Conservation (phyloP, 2,888 invertebrate species). For the Morpho helenor region DNA sequence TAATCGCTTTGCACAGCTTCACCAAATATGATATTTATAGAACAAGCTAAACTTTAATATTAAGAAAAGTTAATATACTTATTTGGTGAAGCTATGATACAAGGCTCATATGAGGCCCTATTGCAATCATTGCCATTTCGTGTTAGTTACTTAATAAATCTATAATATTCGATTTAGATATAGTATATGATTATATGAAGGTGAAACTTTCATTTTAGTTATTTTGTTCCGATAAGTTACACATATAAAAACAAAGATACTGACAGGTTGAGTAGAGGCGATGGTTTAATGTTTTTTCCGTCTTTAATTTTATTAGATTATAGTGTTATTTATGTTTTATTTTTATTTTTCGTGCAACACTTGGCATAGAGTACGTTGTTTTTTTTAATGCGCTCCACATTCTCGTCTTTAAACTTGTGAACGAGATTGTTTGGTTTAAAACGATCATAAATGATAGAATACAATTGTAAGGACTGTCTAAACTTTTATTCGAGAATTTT, state of each 20-base stretch:
- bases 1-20: not conserved
- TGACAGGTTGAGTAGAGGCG: constrained; percentile 1
- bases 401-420: too few species aligned
- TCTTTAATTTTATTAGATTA: constrained; percentile 20
- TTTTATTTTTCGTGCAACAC: constrained; percentile 50
- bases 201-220: constrained; percentile 45
- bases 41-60: not conserved
- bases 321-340: constrained; percentile 18
- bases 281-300: constrained; percentile 17
- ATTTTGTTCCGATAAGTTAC: constrained; percentile 2
- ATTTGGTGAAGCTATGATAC: constrained; percentile 12
- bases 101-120: constrained; percentile 9
- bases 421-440: too few species aligned
- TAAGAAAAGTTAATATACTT: not conserved
- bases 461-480: too few species aligned
- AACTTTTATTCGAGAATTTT: too few species aligned
- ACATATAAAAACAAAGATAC: constrained; percentile 15
- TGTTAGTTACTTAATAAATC: constrained; percentile 47
- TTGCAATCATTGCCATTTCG: constrained; percentile 59
- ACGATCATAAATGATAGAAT: too few species aligned
- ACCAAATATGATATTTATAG: not conserved
- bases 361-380: constrained; percentile 43
- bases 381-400: too few species aligned
- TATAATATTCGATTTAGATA: constrained; percentile 32
- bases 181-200: constrained; percentile 32